Evolutionary conservation across 2,888 invertebrate species (phyloP).

Genomic region (Lasioglossum calceatum): DNA sequence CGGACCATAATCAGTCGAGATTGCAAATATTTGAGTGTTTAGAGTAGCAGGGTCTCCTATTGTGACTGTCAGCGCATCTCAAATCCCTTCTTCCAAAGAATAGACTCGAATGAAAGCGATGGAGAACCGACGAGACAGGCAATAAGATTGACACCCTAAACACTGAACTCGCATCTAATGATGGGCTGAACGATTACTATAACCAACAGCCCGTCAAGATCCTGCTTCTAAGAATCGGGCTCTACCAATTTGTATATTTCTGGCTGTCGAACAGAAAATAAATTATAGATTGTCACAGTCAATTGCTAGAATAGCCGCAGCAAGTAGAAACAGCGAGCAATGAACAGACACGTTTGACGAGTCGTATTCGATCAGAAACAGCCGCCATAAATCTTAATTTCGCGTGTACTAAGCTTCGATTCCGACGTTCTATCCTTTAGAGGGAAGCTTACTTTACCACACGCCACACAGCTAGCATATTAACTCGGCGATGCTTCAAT

Average conservation of each 20-base stretch:
- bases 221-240: not conserved
- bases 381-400: slow-evolving; percentile 10
- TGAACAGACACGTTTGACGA: slow-evolving; percentile 9
- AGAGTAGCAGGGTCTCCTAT: not conserved
- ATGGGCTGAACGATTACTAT: not conserved
- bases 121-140: not conserved
- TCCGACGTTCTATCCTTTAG: not conserved
- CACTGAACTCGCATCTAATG: not conserved
- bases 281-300: slow-evolving; percentile 1
- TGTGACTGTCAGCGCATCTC: not conserved
- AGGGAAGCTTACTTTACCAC: not conserved
- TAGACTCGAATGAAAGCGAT: not conserved
- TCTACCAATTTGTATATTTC: not conserved
- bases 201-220: not conserved
- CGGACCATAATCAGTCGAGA: not conserved
- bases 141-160: not conserved
- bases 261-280: not conserved
- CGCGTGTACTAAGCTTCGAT: not conserved
- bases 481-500: not conserved
- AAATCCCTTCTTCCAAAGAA: not conserved
- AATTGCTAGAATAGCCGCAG: not conserved
- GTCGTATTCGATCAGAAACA: slow-evolving; percentile 5
- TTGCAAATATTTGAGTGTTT: not conserved
- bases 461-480: not conserved
- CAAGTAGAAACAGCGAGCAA: not conserved